Evolutionary conservation across 2,113 vertebrate genomes (phyloP), one percentile per base, ranked within the genome.

Genomic region (Mirounga angustirostris): DNA sequence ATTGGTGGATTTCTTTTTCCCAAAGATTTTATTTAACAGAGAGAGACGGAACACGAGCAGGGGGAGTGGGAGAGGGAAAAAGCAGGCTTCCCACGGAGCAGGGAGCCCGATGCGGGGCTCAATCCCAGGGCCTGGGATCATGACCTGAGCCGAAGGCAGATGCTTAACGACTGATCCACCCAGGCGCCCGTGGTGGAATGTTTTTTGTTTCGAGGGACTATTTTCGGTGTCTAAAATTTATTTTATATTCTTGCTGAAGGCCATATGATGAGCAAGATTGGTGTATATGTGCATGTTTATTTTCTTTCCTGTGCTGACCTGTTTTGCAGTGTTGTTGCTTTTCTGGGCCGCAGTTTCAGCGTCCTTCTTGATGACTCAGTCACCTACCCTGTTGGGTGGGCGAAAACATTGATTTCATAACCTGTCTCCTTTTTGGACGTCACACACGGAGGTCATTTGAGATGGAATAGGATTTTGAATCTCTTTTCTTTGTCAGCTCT

Each of bases 191-290:
- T 46, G 93, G 65, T 86, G 78, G 65, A 79, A 96, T 71, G 4
- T 13, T 74, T 59, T 96, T 91, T 95, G n/a, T 94, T 96, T 98
- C 71, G 19, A 97, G 96, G 58, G 97, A 98, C 76, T 98, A 78
- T 98, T 98, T 98, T 94, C 89, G 96, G 92, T 95, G 91, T 97
- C 80, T 91, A 65, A 97, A 93, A 85, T 97, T 93, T 97, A 56
- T 96, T 97, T 98, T 74, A 94, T 71, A 85, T 97, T 89, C 65
- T 98, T 98, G n/a, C 82, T 90, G 67, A 95, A 97, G 91, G 97
- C 97, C 97, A 86, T 96, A 46, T 89, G 84, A 95, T 93, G 87
- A 98, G 40, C 58, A 88, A 2, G 22, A 89, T 46, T 81, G 58
- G 95, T 96, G 61, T 96, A 61, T 74, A 3, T 28, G 22, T 95